Conservation (phyloP, 2,888 invertebrate species). For the Embidobia sp. region DNA sequence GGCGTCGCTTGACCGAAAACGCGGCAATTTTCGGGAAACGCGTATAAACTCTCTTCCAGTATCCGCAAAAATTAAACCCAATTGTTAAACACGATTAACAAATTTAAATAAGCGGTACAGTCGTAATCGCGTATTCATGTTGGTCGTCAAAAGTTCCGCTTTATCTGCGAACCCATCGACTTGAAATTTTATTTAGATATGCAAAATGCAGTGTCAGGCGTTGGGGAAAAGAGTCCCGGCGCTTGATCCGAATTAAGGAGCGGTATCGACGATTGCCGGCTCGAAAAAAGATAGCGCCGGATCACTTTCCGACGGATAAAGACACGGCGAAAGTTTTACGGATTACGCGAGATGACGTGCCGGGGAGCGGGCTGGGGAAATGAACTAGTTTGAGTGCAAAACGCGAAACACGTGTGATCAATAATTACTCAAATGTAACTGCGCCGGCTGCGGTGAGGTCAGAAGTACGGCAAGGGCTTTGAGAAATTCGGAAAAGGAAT, state of each 20-base stretch:
- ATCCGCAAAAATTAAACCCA: no score
- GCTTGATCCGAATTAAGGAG: slow-evolving; percentile 18
- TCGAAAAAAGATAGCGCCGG: slow-evolving; percentile 5
- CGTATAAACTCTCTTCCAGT: no score
- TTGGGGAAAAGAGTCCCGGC: slow-evolving; percentile 16
- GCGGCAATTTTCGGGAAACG: no score
- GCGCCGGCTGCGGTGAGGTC: slow-evolving; percentile 12
- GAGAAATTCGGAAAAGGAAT: slow-evolving; percentile 44
- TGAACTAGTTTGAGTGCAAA: slow-evolving; percentile 38
- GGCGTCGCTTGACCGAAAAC: no score
- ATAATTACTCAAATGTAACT: slow-evolving; percentile 52
- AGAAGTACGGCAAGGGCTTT: slow-evolving; percentile 32
- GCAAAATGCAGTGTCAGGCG: slow-evolving; percentile 27
- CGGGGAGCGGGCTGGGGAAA: slow-evolving; percentile 11
- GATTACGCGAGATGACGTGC: slow-evolving; percentile 16
- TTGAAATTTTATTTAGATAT: slow-evolving; percentile 43
- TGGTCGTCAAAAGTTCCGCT: slow-evolving; percentile 30
- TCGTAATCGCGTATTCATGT: no score
- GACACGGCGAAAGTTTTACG: slow-evolving; percentile 4
- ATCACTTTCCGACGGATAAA: not conserved
- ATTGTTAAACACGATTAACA: no score
- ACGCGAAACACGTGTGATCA: slow-evolving; percentile 46
- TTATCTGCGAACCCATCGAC: slow-evolving; percentile 9
- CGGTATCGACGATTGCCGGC: slow-evolving; percentile 7
- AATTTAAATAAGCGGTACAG: no score